phyloP scores from a whole-genome alignment of 2,888 invertebrate species.

The Coelinius sp. region DNA sequence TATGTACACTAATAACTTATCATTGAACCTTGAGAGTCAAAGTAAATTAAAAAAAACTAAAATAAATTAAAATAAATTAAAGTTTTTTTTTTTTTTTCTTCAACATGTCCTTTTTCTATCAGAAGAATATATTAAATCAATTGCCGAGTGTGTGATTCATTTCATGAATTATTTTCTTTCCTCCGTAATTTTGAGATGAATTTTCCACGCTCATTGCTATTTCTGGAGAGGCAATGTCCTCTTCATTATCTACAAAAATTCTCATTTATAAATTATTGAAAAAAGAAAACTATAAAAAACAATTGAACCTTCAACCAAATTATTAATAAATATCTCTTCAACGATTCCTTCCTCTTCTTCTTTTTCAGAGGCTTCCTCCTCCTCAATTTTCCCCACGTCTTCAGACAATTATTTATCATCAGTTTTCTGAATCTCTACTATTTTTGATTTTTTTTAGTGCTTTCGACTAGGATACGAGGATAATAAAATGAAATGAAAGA shows the following conservation, averaged over 20 bases:
- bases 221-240: conserved; percentile 26
- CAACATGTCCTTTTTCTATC: no score
- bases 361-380: background rate
- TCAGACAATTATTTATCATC: background rate
- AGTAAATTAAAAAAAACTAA: no score
- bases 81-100: no score
- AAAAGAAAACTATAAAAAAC: background rate
- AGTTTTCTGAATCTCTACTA: background rate
- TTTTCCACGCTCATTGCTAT: conserved; percentile 42
- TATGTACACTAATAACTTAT: conserved; percentile 6
- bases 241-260: conserved; percentile 35
- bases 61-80: no score
- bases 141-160: no score
- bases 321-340: background rate
- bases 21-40: background rate
- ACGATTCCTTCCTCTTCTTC: background rate
- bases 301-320: background rate
- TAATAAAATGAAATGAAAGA: conserved; percentile 32
- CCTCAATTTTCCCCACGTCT: conserved; percentile 15
- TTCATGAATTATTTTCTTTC: conserved; percentile 32
- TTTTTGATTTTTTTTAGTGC: conserved; percentile 33
- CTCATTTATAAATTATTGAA: background rate
- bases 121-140: no score
- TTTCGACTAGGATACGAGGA: conserved; percentile 41
- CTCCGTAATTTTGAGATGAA: conserved; percentile 36